Evolutionary conservation across 2,113 vertebrate genomes (phyloP).

Genomic region (Lagenorhynchus albirostris): DNA sequence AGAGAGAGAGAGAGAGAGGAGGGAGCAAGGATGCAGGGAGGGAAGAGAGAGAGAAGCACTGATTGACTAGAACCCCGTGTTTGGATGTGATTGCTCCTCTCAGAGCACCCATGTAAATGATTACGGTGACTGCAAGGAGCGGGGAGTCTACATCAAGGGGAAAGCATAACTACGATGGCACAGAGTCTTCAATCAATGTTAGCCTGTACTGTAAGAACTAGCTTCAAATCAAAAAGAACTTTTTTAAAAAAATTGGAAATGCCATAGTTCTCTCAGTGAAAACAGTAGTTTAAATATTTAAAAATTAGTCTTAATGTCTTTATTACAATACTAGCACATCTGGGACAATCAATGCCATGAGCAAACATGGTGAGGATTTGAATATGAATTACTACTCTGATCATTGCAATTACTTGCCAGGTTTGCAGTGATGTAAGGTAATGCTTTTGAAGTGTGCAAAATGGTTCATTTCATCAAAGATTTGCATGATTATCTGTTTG

Average conservation of each 20-base stretch:
- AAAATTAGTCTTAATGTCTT: conserved; percentile 36
- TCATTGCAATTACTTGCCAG: neutral
- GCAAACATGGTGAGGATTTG: neutral
- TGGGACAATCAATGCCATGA: neutral
- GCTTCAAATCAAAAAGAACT: conserved; percentile 22
- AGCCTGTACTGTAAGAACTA: neutral
- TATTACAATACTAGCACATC: neutral
- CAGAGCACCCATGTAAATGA: neutral
- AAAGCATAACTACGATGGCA: neutral
- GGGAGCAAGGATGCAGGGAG: neutral
- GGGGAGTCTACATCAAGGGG: neutral
- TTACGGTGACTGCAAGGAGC: neutral
- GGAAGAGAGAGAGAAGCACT: too few relatives aligned
- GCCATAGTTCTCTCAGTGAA: neutral
- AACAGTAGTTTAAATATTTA: conserved; percentile 60
- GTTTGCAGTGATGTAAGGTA: neutral
- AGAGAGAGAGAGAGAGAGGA: too few relatives aligned
- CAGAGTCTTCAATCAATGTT: neutral
- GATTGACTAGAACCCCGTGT: neutral
- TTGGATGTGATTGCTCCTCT: neutral
- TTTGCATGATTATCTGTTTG: conserved; percentile 32
- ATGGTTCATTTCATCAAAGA: conserved; percentile 13
- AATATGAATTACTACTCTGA: conserved; percentile 30
- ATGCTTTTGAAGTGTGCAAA: neutral
- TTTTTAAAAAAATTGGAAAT: neutral